These are phyloP conservation scores for Elephas maximus DNA, from an alignment of 2,113 vertebrate genomes.

Conservation along the genomic window DNA sequence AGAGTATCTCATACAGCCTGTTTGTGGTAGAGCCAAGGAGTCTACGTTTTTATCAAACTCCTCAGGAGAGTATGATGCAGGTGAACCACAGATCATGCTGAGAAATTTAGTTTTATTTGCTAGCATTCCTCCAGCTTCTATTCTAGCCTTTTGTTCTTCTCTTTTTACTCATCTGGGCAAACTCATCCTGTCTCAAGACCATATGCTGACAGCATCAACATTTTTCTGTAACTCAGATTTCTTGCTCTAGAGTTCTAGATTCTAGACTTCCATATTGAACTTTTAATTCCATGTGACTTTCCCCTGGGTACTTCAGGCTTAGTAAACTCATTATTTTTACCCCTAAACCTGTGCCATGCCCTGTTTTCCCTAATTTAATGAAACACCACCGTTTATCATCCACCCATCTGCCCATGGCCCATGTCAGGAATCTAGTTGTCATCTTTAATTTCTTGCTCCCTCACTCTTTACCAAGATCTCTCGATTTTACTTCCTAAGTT, in stretches of 20 bases:
- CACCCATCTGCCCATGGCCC: not conserved
- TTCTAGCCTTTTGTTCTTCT: not conserved
- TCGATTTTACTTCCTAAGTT: constrained; percentile 15
- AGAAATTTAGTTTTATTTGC: constrained; percentile 17
- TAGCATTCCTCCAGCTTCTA: not conserved
- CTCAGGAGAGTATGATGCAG: not conserved
- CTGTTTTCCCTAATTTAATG: not conserved
- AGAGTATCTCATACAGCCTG: not conserved
- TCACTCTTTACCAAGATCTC: not conserved
- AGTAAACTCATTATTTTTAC: not conserved
- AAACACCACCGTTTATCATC: not conserved
- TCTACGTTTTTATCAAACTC: constrained; percentile 1
- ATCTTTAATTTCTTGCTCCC: not conserved
- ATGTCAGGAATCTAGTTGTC: constrained; percentile 25
- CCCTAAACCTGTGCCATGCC: not conserved
- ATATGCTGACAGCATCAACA: not conserved
- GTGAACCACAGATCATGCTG: not conserved
- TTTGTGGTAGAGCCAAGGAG: not conserved
- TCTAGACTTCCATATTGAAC: not conserved
- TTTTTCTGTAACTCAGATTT: not conserved
- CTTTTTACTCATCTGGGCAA: not conserved
- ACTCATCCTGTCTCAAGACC: not conserved
- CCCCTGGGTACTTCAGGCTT: not conserved
- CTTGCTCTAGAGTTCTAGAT: not conserved
- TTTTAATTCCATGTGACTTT: not conserved